Evolutionary conservation across 2,888 invertebrate genomes (phyloP).

Genomic region (Scaptomyza polygonia): DNA sequence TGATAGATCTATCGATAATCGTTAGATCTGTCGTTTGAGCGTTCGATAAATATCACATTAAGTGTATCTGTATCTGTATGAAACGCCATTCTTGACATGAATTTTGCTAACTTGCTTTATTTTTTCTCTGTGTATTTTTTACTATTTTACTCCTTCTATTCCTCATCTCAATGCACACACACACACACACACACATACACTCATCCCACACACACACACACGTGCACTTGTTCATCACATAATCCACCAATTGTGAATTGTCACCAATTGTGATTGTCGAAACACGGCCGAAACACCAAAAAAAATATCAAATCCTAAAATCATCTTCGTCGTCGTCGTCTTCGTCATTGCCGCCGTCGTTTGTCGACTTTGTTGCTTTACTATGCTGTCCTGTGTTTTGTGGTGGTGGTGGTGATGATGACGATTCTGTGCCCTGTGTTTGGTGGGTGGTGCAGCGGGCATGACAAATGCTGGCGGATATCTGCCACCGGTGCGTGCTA

Average conservation of each 20-base stretch:
- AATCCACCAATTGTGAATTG: constrained; percentile 63
- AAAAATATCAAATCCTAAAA: constrained; percentile 26
- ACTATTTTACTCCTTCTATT: constrained; percentile 60
- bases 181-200: constrained; percentile 31
- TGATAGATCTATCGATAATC: constrained; percentile 6
- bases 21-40: constrained; percentile 23
- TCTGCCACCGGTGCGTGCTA: constrained; percentile 40
- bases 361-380: constrained; percentile 41
- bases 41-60: constrained; percentile 55
- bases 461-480: constrained; percentile 36
- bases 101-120: constrained; percentile 72
- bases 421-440: neutral
- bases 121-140: constrained; percentile 74
- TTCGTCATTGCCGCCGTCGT: constrained; percentile 28
- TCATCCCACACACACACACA: constrained; percentile 33
- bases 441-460: constrained; percentile 30
- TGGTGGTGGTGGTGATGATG: constrained; percentile 10
- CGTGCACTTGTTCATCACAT: constrained; percentile 43
- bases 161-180: constrained; percentile 37
- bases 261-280: constrained; percentile 70
- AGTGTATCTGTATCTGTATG: constrained; percentile 53
- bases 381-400: constrained; percentile 41
- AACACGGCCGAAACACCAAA: constrained; percentile 37
- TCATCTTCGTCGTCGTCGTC: constrained; percentile 30
- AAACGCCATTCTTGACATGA: constrained; percentile 56